These are phyloP conservation scores for Perodicticus potto DNA, from an alignment of 2,797 vertebrate genomes.

Conservation along the genomic window DNA sequence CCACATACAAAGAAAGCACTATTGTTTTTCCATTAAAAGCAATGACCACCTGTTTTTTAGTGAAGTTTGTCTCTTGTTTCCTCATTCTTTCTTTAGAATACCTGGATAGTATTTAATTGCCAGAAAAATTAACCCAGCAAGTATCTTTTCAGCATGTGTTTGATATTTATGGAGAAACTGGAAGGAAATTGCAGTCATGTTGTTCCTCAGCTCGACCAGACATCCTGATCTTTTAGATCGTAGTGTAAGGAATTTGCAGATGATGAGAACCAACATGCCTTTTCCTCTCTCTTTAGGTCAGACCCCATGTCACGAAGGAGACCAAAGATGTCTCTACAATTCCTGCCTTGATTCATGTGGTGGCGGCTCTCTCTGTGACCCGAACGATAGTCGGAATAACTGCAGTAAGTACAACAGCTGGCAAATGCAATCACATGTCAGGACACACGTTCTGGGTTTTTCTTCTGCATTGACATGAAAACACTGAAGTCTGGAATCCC, in stretches of 20 bases:
- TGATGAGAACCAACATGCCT: conserved; percentile 23
- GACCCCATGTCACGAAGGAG: conserved; percentile 90
- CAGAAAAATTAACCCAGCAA: conserved; percentile 33
- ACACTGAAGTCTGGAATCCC: conserved; percentile 47
- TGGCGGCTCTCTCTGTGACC: conserved; percentile 87
- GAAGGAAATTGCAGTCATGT: conserved; percentile 60
- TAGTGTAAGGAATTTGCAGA: background rate
- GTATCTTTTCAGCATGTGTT: conserved; percentile 6
- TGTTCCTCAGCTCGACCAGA: background rate
- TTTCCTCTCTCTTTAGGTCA: conserved; percentile 87
- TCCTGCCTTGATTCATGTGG: conserved; percentile 91
- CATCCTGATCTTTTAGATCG: background rate
- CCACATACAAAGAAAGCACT: background rate
- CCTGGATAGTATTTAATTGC: background rate
- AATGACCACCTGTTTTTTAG: background rate
- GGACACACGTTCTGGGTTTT: background rate
- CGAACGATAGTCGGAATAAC: conserved; percentile 86
- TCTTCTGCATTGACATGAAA: background rate
- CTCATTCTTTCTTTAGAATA: conserved; percentile 45
- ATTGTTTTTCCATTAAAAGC: background rate
- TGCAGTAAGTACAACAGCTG: conserved; percentile 92
- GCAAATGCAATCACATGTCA: background rate
- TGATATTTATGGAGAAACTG: background rate
- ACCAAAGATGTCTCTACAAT: conserved; percentile 89
- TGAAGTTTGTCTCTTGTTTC: background rate